Conservation (phyloP, 2,888 invertebrate species). For the Lathronympha strigana region DNA sequence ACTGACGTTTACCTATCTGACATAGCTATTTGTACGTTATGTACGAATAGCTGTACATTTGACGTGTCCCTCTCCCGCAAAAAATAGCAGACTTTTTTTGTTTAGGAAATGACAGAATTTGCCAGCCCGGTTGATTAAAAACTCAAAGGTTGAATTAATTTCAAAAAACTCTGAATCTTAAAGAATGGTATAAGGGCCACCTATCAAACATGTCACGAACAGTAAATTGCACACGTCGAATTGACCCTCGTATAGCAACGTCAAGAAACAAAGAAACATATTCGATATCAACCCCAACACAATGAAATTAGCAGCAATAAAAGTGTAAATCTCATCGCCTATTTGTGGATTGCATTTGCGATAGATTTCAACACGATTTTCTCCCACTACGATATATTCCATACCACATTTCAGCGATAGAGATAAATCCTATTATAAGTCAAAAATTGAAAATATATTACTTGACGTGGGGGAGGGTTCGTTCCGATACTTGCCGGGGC, state of each 20-base stretch:
- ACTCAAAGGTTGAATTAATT: too few species aligned
- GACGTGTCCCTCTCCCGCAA: too few species aligned
- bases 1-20: too few species aligned
- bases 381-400: slow-evolving; percentile 42
- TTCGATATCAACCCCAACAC: slow-evolving; percentile 22
- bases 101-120: too few species aligned
- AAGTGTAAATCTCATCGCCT: slow-evolving; percentile 43
- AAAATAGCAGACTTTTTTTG: too few species aligned
- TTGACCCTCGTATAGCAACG: too few species aligned
- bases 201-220: not conserved
- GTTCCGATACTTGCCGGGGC: slow-evolving; percentile 61
- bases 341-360: slow-evolving; percentile 41
- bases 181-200: too few species aligned
- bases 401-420: slow-evolving; percentile 39
- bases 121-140: too few species aligned
- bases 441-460: slow-evolving; percentile 82
- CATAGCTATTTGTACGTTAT: too few species aligned
- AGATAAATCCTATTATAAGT: slow-evolving; percentile 71
- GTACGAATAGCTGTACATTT: too few species aligned
- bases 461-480: slow-evolving; percentile 64
- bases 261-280: slow-evolving; percentile 7
- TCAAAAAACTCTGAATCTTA: too few species aligned
- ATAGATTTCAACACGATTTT: slow-evolving; percentile 42
- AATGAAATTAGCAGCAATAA: slow-evolving; percentile 44
- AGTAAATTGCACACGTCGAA: not conserved